These are phyloP conservation scores for Samia ricini DNA, from an alignment of 1,140 invertebrate genomes.

Conservation along the genomic window DNA sequence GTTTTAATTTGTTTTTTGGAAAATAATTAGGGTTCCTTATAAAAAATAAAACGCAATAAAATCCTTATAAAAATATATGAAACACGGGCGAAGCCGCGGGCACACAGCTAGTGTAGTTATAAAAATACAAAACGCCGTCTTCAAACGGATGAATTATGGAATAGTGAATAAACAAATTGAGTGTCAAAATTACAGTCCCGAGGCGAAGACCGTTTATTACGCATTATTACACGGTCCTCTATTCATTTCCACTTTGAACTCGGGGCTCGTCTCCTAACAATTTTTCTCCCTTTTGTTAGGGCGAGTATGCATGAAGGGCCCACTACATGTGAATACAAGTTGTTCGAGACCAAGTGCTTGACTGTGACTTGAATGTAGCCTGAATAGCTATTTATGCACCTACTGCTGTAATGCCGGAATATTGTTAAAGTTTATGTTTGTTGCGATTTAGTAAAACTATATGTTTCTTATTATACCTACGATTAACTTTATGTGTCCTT, in stretches of 20 bases:
- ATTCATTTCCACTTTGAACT: slow-evolving; percentile 55
- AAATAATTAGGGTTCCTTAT: no score
- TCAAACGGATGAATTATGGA: slow-evolving; percentile 37
- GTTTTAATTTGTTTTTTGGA: no score
- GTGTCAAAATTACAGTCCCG: slow-evolving; percentile 50
- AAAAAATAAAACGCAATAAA: no score
- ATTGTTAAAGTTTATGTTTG: not conserved
- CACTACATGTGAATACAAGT: slow-evolving; percentile 38
- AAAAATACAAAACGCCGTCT: slow-evolving; percentile 35
- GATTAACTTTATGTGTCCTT: not conserved
- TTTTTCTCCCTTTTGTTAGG: slow-evolving; percentile 49
- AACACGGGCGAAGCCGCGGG: not conserved
- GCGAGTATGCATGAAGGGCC: slow-evolving; percentile 34
- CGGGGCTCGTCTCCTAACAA: slow-evolving; percentile 42
- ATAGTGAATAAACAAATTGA: slow-evolving; percentile 59
- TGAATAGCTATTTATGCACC: slow-evolving; percentile 13
- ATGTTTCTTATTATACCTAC: not conserved
- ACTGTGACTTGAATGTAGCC: slow-evolving; percentile 14
- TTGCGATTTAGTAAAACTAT: not conserved
- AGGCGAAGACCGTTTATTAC: slow-evolving; percentile 27
- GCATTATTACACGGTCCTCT: slow-evolving; percentile 36
- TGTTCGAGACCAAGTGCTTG: slow-evolving; percentile 25
- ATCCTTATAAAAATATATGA: no score
- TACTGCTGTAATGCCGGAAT: not conserved
- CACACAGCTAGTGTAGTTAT: no score